A percentile compares a stretch with the other conserved stretches of the same genome.
phyloP scores from a whole-genome alignment of 2,797 vertebrate genomes.

The Brotula barbata region DNA sequence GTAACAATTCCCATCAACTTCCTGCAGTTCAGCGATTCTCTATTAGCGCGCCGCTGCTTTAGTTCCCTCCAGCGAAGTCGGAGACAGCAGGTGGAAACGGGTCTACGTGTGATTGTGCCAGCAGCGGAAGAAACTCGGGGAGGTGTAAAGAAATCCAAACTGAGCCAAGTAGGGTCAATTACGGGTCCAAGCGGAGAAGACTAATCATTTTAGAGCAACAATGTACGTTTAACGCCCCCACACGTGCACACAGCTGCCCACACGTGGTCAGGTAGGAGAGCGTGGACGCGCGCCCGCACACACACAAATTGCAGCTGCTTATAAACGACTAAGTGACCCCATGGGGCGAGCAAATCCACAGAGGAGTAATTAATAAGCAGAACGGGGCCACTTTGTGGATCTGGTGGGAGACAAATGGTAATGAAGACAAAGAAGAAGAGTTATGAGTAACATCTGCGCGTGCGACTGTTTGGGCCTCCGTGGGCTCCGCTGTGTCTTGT shows the following conservation, averaged over 20 bases:
- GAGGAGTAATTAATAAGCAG: slow-evolving; percentile 63
- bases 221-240: slow-evolving; percentile 11
- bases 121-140: slow-evolving; percentile 1
- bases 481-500: slow-evolving; percentile 63
- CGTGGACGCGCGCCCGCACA: not conserved
- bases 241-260: not conserved
- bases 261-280: not conserved
- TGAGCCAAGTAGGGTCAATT: slow-evolving; percentile 50
- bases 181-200: slow-evolving; percentile 48
- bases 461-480: slow-evolving; percentile 48
- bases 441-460: slow-evolving; percentile 74
- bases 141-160: slow-evolving; percentile 23
- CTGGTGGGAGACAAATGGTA: slow-evolving; percentile 62
- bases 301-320: slow-evolving; percentile 58
- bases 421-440: slow-evolving; percentile 72
- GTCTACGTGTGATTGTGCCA: not conserved
- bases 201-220: slow-evolving; percentile 42
- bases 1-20: slow-evolving; percentile 65
- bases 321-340: slow-evolving; percentile 61
- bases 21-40: slow-evolving; percentile 40
- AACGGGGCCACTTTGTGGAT: slow-evolving; percentile 28
- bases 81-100: slow-evolving; percentile 22
- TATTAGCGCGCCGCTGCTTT: slow-evolving; percentile 38
- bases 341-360: slow-evolving; percentile 55
- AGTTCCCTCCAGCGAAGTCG: slow-evolving; percentile 44